Conservation (phyloP, 2,113 vertebrate species). For the Pyxicephalus adspersus region DNA sequence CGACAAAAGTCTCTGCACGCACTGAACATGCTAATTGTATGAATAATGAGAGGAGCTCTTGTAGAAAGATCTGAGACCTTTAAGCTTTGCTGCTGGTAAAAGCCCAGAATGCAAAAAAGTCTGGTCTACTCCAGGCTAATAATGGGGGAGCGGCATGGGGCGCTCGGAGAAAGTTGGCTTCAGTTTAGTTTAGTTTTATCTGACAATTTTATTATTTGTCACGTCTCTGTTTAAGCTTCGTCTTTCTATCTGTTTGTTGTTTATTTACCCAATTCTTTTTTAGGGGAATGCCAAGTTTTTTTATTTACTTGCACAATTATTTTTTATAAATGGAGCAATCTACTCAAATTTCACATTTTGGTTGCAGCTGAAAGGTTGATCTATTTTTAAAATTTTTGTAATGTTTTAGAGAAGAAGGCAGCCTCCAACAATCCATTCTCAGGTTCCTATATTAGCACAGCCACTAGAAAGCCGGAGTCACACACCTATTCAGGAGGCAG, state of each 20-base stretch:
- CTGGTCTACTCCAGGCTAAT: not conserved
- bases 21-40: conserved; percentile 62
- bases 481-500: too few species aligned
- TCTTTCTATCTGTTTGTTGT: not conserved
- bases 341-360: too few species aligned
- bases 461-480: too few species aligned
- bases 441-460: too few species aligned
- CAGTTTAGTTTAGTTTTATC: conserved; percentile 47
- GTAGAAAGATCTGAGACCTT: conserved; percentile 63
- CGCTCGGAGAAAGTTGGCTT: not conserved
- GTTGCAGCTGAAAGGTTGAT: too few species aligned
- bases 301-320: not conserved
- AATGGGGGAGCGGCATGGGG: not conserved
- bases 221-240: conserved; percentile 11
- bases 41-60: conserved; percentile 70
- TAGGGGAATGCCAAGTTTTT: not conserved
- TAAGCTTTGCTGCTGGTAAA: conserved; percentile 50
- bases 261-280: not conserved
- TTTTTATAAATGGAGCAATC: too few species aligned
- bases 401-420: too few species aligned
- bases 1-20: conserved; percentile 47
- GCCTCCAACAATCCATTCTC: too few species aligned
- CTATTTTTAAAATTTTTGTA: too few species aligned
- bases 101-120: conserved; percentile 64
- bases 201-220: conserved; percentile 32